A percentile compares a stretch with the other conserved stretches of the same genome.
phyloP scores from a whole-genome alignment of 2,113 vertebrate genomes.

The Mixornis gularis region DNA sequence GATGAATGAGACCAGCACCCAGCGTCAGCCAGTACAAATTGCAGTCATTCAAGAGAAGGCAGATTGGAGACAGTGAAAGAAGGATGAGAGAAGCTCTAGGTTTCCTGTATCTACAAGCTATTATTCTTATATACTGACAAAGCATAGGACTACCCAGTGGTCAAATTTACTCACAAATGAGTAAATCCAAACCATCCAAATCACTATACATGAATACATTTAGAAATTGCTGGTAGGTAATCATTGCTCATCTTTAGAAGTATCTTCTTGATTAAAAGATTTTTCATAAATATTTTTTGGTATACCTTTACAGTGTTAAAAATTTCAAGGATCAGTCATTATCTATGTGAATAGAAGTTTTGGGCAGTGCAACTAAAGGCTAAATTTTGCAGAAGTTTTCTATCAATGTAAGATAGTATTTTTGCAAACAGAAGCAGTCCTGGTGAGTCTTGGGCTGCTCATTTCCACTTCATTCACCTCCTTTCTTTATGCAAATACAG shows the following conservation, averaged over 20 bases:
- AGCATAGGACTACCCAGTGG: not conserved
- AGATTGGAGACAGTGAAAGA: not conserved
- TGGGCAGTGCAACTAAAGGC: not conserved
- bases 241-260: not conserved
- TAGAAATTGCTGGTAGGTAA: not conserved
- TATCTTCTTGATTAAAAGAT: not conserved
- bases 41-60: not conserved
- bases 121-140: not conserved
- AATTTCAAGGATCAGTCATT: not conserved
- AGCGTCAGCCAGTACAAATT: not conserved
- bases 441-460: not conserved
- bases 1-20: not conserved
- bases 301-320: not conserved
- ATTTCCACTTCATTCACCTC: not conserved
- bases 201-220: not conserved
- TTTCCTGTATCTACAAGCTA: not conserved
- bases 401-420: not conserved
- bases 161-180: not conserved
- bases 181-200: too few species aligned
- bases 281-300: not conserved
- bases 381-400: not conserved
- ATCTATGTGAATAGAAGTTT: not conserved
- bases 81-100: not conserved
- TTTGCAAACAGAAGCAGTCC: not conserved
- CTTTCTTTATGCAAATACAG: not conserved